Base-by-base conservation (phyloP, 2,797 vertebrate genomes). In the Liparis tanakae region DNA sequence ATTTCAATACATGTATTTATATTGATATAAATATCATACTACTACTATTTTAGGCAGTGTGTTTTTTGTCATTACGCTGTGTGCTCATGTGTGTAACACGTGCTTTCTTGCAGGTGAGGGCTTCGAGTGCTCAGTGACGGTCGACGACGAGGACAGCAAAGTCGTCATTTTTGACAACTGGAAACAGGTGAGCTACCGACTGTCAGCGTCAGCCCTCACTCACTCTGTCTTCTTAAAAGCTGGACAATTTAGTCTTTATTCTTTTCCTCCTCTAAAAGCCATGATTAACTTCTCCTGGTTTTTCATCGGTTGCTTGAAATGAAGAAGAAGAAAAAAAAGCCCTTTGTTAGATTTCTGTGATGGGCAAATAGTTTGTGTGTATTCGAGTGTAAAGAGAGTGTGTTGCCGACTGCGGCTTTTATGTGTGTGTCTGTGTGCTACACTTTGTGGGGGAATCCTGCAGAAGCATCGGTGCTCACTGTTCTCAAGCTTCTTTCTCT, bases 81-180 rank as follows among this genome's bases (percentile, higher is more conserved):
- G 50, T 75, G 46, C 65, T 66, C 36, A 76, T n/a, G 20, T 62
- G 7, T 75, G 51, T 74, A 14, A 69, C 3, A 0, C 62, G 4
- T 55, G 0, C 77, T 36, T 85, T 53, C 69, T 85, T 82, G 60
- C 92, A 97, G 97, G 95, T 60, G 96, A 97, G 78, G 95, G 96
- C 61, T 97, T 96, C 58, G 95, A 95, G 79, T 93, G 95, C 83
- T 84, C 93, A 0, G 95, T 98, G 80, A 93, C 92, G 0, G 93
- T 98, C 22, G 97, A 98, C 51, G 96, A 96, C 2, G 96, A 97
- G 71, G 96, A 97, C 87, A 96, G 96, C 80, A 95, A 95, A 76
- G 79, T 97, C 78, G 87, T 96, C 33, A 85, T 98, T 60, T 97
- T 93, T 50, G 97, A 98, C 92, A 97, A 95, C 90, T 97, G 96